Conservation (phyloP, 2,888 invertebrate species). For the Itoplectis maculator region DNA sequence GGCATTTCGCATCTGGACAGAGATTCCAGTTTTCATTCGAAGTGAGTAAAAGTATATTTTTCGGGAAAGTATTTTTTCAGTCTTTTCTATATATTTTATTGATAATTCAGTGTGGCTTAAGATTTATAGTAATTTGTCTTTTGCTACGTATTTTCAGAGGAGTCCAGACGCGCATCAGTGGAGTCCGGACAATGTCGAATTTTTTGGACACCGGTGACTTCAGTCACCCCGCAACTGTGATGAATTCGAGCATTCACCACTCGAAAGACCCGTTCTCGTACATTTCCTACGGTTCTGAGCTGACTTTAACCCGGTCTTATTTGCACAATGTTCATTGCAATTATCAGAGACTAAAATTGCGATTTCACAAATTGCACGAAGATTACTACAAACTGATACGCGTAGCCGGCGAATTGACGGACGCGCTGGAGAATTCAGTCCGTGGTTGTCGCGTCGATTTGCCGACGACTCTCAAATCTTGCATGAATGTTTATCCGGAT, state of each 20-base stretch:
- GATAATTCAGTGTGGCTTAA: background rate
- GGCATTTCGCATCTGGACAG: slow-evolving; percentile 58
- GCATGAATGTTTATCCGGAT: slow-evolving; percentile 85
- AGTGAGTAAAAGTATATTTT: slow-evolving; percentile 59
- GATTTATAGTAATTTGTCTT: background rate
- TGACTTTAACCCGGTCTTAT: slow-evolving; percentile 74
- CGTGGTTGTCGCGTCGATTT: slow-evolving; percentile 86
- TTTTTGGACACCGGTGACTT: slow-evolving; percentile 68
- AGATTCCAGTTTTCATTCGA: slow-evolving; percentile 61
- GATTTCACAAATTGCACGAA: slow-evolving; percentile 83
- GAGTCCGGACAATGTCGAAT: slow-evolving; percentile 66
- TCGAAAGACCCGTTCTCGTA: slow-evolving; percentile 52
- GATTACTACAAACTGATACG: slow-evolving; percentile 84
- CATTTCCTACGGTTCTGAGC: slow-evolving; percentile 72
- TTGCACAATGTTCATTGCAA: slow-evolving; percentile 76
- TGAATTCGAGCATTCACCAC: slow-evolving; percentile 59
- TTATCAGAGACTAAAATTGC: slow-evolving; percentile 81
- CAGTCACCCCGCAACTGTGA: slow-evolving; percentile 66
- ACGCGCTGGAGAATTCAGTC: slow-evolving; percentile 86
- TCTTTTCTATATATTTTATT: background rate
- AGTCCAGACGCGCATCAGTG: slow-evolving; percentile 76
- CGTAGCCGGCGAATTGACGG: slow-evolving; percentile 87
- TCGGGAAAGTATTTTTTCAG: no score
- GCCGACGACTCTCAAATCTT: slow-evolving; percentile 84
- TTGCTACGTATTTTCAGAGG: slow-evolving; percentile 65